Percentiles rank a stretch among this genome's conserved stretches.
Conservation (phyloP, 2,113 vertebrate species). For the Ameiurus melas region DNA sequence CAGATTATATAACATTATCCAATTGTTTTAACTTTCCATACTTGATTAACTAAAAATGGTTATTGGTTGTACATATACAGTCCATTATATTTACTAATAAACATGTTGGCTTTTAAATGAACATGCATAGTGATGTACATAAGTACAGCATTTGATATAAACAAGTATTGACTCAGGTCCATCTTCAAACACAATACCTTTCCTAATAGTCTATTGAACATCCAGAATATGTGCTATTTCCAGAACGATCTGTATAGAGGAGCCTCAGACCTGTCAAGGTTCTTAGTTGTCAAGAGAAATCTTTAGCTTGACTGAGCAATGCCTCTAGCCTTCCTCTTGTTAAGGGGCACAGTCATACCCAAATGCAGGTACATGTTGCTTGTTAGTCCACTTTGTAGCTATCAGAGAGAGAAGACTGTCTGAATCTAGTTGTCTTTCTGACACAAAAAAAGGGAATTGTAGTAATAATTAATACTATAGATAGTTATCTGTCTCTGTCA, state of each 20-base stretch:
- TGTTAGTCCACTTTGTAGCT: conserved; percentile 51
- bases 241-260: conserved; percentile 26
- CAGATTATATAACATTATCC: background rate
- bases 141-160: background rate
- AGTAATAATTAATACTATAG: conserved; percentile 18
- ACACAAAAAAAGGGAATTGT: background rate
- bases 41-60: background rate
- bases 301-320: conserved; percentile 62
- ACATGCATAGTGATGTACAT: background rate
- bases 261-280: conserved; percentile 49
- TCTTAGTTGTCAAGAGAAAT: conserved; percentile 67
- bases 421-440: conserved; percentile 15
- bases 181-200: background rate
- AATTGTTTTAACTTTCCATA: background rate
- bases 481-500: background rate
- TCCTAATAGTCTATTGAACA: background rate
- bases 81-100: background rate
- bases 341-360: conserved; percentile 40
- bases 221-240: background rate
- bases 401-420: conserved; percentile 18
- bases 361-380: conserved; percentile 53
- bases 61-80: background rate
- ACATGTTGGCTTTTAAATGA: background rate
- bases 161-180: background rate
- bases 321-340: conserved; percentile 42